phyloP scores from a whole-genome alignment of 2,888 invertebrate species.

The Drosophila putrida region DNA sequence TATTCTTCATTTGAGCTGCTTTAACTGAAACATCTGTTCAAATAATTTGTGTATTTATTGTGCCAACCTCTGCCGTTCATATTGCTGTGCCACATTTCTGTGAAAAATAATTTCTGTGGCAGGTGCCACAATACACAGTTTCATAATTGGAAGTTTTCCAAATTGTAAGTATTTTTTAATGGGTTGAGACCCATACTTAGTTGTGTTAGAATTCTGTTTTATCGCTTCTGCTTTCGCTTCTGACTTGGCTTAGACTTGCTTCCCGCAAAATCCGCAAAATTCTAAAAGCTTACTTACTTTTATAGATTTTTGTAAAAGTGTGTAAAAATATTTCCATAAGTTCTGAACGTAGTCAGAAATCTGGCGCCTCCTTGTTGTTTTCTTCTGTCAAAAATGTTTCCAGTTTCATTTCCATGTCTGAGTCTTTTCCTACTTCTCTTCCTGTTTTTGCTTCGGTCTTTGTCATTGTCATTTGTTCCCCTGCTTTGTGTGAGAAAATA shows the following conservation, averaged over 20 bases:
- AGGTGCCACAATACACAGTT: too few species aligned
- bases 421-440: background rate
- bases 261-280: constrained; percentile 12
- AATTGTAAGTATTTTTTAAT: too few species aligned
- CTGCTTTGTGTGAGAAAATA: constrained; percentile 68
- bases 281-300: constrained; percentile 7
- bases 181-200: too few species aligned
- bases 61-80: too few species aligned
- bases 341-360: constrained; percentile 39
- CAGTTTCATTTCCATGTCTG: constrained; percentile 25
- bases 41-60: too few species aligned
- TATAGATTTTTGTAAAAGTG: constrained; percentile 37
- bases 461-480: constrained; percentile 27
- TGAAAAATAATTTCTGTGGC: too few species aligned
- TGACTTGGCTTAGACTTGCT: constrained; percentile 21
- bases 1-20: too few species aligned
- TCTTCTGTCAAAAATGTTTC: constrained; percentile 62
- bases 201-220: background rate
- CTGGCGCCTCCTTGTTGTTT: constrained; percentile 72
- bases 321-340: constrained; percentile 13
- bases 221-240: too few species aligned
- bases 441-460: background rate
- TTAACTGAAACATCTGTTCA: too few species aligned
- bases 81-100: too few species aligned
- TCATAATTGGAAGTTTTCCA: too few species aligned